Evolutionary conservation across 2,888 invertebrate genomes (phyloP).

Genomic region (Lasioglossum marginatum): DNA sequence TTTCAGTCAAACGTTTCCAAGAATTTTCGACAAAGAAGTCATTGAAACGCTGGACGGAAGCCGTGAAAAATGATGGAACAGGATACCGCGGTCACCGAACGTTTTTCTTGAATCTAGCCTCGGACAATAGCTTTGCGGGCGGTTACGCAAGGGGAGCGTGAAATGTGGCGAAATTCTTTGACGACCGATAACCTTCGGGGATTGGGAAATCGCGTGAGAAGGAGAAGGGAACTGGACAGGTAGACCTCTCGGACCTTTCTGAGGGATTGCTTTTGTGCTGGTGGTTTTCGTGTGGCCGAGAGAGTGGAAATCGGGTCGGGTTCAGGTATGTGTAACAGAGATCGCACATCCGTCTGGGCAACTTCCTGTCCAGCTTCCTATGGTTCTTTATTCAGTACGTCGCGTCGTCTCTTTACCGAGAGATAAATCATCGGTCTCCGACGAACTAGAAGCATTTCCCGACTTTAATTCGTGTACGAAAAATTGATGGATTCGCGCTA

Average conservation of each 20-base stretch:
- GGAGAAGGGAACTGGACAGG: conserved; percentile 62
- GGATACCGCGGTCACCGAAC: conserved; percentile 13
- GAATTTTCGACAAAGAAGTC: neutral
- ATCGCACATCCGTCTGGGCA: conserved; percentile 48
- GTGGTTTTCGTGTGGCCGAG: conserved; percentile 57
- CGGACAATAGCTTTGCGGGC: conserved; percentile 48
- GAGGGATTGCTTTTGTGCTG: conserved; percentile 41
- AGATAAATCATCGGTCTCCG: neutral
- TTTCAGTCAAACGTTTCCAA: neutral
- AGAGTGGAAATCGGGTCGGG: conserved; percentile 9
- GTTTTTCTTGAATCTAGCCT: conserved; percentile 24
- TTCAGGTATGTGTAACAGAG: conserved; percentile 41
- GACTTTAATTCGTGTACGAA: neutral
- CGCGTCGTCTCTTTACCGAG: neutral
- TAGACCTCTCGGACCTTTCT: conserved; percentile 34
- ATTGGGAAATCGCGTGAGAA: conserved; percentile 44
- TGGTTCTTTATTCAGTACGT: neutral
- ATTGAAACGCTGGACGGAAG: too few relatives aligned
- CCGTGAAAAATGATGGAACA: neutral
- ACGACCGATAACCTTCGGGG: conserved; percentile 36
- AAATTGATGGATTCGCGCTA: neutral
- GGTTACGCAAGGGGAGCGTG: conserved; percentile 71
- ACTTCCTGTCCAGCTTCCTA: conserved; percentile 54
- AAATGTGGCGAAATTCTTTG: conserved; percentile 72
- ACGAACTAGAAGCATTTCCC: neutral